These are phyloP conservation scores for Agrochola macilenta DNA, from an alignment of 2,888 invertebrate species.

Conservation along the genomic window DNA sequence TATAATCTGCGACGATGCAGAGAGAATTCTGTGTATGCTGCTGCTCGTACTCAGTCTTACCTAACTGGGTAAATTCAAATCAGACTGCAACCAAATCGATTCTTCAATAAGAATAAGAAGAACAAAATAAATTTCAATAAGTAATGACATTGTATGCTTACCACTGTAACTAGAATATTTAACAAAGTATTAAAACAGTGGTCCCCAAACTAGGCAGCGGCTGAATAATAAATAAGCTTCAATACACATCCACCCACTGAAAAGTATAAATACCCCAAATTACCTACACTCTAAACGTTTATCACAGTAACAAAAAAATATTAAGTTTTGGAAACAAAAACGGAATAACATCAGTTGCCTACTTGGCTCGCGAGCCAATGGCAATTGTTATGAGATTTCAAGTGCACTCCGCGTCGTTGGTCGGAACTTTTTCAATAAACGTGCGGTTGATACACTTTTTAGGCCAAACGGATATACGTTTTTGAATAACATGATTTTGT, in stretches of 20 bases:
- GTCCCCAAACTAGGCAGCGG: no score
- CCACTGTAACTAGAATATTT: no score
- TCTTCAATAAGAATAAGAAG: no score
- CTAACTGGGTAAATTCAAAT: not conserved
- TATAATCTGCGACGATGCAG: not conserved
- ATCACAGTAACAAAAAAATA: not conserved
- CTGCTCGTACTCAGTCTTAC: not conserved
- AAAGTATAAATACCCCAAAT: not conserved
- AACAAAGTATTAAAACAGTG: no score
- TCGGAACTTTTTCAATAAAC: conserved; percentile 58
- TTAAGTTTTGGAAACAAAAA: conserved; percentile 26
- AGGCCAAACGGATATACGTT: conserved; percentile 16
- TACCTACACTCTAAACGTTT: no score
- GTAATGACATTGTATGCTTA: no score
- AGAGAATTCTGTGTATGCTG: not conserved
- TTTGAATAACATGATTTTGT: conserved; percentile 2
- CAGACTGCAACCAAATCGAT: not conserved
- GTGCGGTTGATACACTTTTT: conserved; percentile 42
- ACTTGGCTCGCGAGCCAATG: conserved; percentile 26
- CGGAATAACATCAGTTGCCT: conserved; percentile 15
- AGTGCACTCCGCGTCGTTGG: conserved; percentile 52
- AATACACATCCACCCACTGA: not conserved
- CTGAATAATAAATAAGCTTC: no score
- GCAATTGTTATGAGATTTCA: conserved; percentile 49
- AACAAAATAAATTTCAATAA: no score